Evolutionary conservation across 1,140 invertebrate species (phyloP), one percentile per base, ranked within the genome.

Genomic region (Heliconius melpomene): DNA sequence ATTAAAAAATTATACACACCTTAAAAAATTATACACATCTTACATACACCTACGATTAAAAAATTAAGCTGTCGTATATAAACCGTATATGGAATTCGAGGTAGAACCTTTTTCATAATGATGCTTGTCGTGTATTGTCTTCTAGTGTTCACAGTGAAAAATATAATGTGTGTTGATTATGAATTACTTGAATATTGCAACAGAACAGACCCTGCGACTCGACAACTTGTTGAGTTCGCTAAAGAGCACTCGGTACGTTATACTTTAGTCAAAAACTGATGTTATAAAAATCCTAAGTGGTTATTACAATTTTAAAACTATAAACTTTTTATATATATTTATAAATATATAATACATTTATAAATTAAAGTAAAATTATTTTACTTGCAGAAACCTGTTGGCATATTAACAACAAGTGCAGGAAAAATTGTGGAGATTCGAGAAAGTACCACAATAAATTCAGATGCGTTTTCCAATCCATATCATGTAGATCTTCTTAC

Each of bases 391-490:
- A 87, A 92, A 86, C 88, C 89, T 20, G 85, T 94, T 18, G 94
- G 94, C 13, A 84, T 88, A 1, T 87, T 97, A 57, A 97, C 96
- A 7, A 97, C 96, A 6, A 96, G 95, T 77, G 94, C 95, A 90
- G 98, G 98, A 81, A 95, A 95, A 32, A 97, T 97, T 1, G 95
- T 98, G 66, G 95, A 95, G 1, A 95, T 96, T 74, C 98, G 97
- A 87, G 96, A 94, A 70, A 96, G 96, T 77, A 95, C 95, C 50
- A 82, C 84, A 13, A 36, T 87, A 0, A 88, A 88, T 57, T 77
- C 82, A 8, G 83, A 88, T 60, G 80, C 98, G 74, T 91, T 98
- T 3, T 97, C 98, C 86, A 98, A 99, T 91, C 95, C 96, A 74
- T 95, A 96, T 66, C 97, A 97, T 80, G 86, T 98, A 32, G 98